phyloP scores from a whole-genome alignment of 53 echinoderm and acorn worm species.

The Arbacia lixula region DNA sequence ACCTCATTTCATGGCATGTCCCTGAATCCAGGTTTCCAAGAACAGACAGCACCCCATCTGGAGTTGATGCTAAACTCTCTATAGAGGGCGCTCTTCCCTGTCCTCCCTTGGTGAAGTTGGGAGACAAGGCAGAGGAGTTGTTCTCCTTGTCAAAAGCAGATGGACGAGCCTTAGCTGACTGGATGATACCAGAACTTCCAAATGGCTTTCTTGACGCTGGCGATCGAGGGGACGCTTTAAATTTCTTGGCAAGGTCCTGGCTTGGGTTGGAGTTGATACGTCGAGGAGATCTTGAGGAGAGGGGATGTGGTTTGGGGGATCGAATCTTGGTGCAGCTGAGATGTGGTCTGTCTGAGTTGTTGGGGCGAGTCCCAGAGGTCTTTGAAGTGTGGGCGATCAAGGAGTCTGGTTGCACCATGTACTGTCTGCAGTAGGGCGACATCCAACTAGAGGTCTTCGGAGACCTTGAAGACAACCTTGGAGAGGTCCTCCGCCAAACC shows the following conservation, averaged over 20 bases:
- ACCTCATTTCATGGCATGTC: conserved; percentile 12
- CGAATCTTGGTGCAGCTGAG: not conserved
- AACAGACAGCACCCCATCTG: conserved; percentile 46
- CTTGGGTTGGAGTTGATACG: no score
- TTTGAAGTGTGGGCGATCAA: not conserved
- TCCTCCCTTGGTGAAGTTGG: not conserved
- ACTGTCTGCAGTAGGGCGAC: conserved; percentile 49
- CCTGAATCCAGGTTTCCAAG: not conserved
- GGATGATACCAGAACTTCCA: no score
- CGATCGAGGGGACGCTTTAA: no score
- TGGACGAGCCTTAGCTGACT: not conserved
- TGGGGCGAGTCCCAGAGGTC: not conserved
- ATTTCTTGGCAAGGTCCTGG: no score
- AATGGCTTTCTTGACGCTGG: no score
- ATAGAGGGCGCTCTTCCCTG: conserved; percentile 28
- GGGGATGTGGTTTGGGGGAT: not conserved
- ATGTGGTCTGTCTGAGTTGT: not conserved
- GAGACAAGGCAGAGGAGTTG: not conserved
- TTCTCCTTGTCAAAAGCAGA: conserved; percentile 22
- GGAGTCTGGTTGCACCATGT: conserved; percentile 9
- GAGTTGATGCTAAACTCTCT: conserved; percentile 33
- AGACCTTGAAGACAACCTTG: not conserved
- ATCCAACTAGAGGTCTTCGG: conserved; percentile 16
- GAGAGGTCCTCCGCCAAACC: not conserved
- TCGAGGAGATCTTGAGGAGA: not conserved